These are phyloP conservation scores for Hemiscyllium ocellatum DNA, from an alignment of 2,113 vertebrate species.

Conservation along the genomic window DNA sequence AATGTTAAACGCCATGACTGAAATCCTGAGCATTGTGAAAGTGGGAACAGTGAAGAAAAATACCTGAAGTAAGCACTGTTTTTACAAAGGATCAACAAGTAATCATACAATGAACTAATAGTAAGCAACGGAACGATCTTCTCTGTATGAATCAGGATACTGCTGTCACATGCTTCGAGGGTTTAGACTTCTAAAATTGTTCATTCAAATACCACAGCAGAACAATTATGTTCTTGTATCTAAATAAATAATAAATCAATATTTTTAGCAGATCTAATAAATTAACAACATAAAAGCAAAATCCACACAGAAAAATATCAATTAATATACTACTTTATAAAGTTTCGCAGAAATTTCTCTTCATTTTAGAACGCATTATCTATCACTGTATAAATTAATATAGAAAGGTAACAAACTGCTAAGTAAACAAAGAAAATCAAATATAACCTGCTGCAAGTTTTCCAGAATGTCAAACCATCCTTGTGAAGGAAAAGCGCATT, in stretches of 20 bases:
- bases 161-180: not conserved
- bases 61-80: not conserved
- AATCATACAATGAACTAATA: not conserved
- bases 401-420: not conserved
- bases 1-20: not conserved
- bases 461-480: not conserved
- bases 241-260: not conserved
- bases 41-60: not conserved
- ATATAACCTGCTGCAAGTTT: not conserved
- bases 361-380: not conserved
- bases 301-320: not conserved
- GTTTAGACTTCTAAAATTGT: not conserved
- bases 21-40: not conserved
- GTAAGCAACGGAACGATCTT: not conserved
- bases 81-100: not conserved
- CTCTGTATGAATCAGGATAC: not conserved
- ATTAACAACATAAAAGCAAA: not conserved
- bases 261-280: not conserved
- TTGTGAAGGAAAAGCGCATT: not conserved
- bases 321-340: not conserved
- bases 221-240: not conserved
- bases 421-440: not conserved
- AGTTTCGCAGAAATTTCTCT: not conserved
- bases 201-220: not conserved
- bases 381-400: not conserved